Base-by-base conservation (phyloP, 2,113 vertebrate genomes). In the Sinocyclocheilus rhinocerous region DNA sequence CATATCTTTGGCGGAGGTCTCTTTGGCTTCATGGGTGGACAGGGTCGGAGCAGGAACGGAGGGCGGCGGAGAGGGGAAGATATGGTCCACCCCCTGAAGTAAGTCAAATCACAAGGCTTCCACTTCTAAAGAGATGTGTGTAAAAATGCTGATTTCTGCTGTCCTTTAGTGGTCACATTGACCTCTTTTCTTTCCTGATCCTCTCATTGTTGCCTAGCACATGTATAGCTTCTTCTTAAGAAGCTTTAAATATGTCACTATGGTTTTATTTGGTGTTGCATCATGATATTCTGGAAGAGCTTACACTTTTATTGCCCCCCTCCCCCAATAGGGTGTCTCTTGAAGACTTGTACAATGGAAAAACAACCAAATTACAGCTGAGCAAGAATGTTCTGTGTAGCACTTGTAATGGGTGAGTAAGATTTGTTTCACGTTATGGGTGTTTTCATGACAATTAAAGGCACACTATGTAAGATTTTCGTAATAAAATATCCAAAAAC, bases 11-110 rank as follows among this genome's bases (percentile, higher is more conserved):
- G 98, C 10, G 98, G 98, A 63, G 97, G 98, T 86, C 95, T 99
- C 26, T 99, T 99, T 80, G 97, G 97, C 79, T 99, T 99, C 92
- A 98, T 99, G 97, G 97, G 98, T 36, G 97, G 97, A 69, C 98
- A 98, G 87, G 96, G 95, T 70, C 96, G 94, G 89, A 97, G 96
- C 93, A 97, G 96, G 76, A 99, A 99, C 80, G 98, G 97, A 63
- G 98, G 97, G 65, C 96, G 97, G 91, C 96, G 98, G 91, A 96
- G 97, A 97, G 98, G 98, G 85, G 98, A 99, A 78, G 98, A 99
- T 89, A 99, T 99, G 98, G 97, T 99, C 86, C 98, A 99, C 91
- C 98, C 98, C 36, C 95, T 99, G 57, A 99, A 99, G 98, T 99
- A 90, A 96, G 93, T 95, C 55, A 59, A 13, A 52, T 33, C 52